A percentile compares a stretch with the other conserved stretches of the same genome.
Evolutionary conservation across 2,113 vertebrate genomes (phyloP).

Genomic region (Xiphophorus hellerii): DNA sequence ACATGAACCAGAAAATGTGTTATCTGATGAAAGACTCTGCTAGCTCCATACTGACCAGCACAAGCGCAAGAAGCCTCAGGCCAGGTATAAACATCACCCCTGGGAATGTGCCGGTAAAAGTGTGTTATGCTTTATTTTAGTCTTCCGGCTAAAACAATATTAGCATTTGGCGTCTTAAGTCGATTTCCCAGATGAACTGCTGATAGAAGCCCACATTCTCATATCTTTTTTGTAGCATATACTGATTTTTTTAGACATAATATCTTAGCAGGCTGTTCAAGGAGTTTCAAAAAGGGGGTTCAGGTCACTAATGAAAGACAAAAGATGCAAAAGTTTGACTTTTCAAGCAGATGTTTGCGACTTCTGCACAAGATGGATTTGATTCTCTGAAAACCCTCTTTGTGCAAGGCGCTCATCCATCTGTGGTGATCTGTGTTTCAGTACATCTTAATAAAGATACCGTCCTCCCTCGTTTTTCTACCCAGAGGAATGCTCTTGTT

Average conservation of each 20-base stretch:
- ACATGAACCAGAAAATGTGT: slow-evolving; percentile 90
- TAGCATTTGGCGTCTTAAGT: slow-evolving; percentile 55
- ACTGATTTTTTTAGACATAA: slow-evolving; percentile 28
- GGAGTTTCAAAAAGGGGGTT: slow-evolving; percentile 32
- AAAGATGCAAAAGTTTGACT: slow-evolving; percentile 62
- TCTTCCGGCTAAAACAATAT: slow-evolving; percentile 61
- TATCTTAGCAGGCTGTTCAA: slow-evolving; percentile 46
- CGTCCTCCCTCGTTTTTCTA: slow-evolving; percentile 76
- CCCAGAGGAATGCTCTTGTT: slow-evolving; percentile 83
- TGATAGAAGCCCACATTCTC: slow-evolving; percentile 44
- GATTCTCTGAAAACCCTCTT: slow-evolving; percentile 66
- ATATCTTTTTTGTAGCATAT: slow-evolving; percentile 12
- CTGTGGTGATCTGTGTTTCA: slow-evolving; percentile 78
- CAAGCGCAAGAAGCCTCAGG: slow-evolving; percentile 44
- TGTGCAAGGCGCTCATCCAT: slow-evolving; percentile 77
- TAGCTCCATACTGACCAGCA: slow-evolving; percentile 78
- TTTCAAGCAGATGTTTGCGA: slow-evolving; percentile 75
- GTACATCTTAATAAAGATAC: slow-evolving; percentile 85
- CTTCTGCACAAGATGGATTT: slow-evolving; percentile 73
- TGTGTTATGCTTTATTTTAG: slow-evolving; percentile 67
- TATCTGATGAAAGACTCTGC: slow-evolving; percentile 85
- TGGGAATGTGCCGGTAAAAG: slow-evolving; percentile 65
- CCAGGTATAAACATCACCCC: slow-evolving; percentile 61
- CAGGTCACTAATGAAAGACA: slow-evolving; percentile 55
- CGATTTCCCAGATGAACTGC: slow-evolving; percentile 52